These are phyloP conservation scores for Presbytis comata DNA, from an alignment of 2,797 vertebrate species.

Conservation along the genomic window DNA sequence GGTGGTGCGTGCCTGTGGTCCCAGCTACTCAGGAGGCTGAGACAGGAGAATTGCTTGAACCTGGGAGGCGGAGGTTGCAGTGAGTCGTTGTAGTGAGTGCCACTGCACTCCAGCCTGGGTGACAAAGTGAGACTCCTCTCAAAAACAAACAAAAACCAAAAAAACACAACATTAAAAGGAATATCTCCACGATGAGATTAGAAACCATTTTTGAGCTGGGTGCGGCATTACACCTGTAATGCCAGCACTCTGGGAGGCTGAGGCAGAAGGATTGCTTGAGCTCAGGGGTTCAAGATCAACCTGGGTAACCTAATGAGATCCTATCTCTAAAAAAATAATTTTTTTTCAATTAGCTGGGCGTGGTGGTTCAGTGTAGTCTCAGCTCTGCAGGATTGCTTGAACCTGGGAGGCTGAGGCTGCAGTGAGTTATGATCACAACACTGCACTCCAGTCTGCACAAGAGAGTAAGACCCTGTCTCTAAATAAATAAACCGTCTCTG, in stretches of 20 bases:
- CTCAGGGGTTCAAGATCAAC: neutral
- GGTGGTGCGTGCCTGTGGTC: neutral
- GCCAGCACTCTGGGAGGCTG: neutral
- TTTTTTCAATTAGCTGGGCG: neutral
- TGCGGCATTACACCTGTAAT: neutral
- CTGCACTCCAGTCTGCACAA: neutral
- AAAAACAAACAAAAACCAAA: neutral
- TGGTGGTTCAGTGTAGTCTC: neutral
- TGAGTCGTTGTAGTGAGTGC: no score
- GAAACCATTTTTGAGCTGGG: neutral
- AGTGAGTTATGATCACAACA: neutral
- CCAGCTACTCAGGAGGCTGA: neutral
- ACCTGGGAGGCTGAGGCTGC: neutral
- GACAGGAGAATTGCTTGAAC: neutral
- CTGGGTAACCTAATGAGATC: neutral
- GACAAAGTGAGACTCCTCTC: neutral
- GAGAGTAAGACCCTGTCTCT: neutral
- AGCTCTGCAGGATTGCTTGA: neutral
- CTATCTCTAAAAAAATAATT: neutral
- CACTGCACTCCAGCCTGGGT: neutral
- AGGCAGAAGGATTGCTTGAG: neutral
- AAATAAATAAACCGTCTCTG: neutral
- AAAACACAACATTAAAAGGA: neutral
- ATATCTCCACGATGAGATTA: neutral
- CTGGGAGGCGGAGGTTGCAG: neutral